Base-by-base conservation (phyloP, 1,140 invertebrate species). In the Ips typographus region DNA sequence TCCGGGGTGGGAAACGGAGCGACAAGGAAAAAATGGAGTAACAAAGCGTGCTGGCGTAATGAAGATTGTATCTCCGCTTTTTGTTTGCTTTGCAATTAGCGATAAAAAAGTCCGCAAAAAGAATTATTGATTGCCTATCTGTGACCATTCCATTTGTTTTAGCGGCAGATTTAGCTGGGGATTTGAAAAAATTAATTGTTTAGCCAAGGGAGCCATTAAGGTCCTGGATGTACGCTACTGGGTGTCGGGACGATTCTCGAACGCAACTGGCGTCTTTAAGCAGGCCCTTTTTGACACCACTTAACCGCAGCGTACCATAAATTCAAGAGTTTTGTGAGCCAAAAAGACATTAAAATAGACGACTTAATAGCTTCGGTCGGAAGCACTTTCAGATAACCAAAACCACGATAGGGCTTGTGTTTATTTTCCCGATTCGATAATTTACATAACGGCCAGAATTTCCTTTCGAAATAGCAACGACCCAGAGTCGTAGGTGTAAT, bases 321-420 rank as follows among this genome's bases (percentile, higher is more conserved):
- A 64, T 64, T 53, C 53, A 22, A 36, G 62, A 52, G 51, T 53
- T 47, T 53, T 47, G 49, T 53, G 62, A 38, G 62, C 36, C 62
- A 53, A 36, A 41, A 38, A 38, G 47, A 38, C n/a, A 55, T 55
- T 64, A 49, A 64, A 64, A 64, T 64, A 53, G 49, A 64, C 37
- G 62, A 53, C 62, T 53, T 64, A 64, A 64, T 64, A 64, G 43
- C 47, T 22, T 53, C 62, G 37, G 47, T 64, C 62, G 62, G 62
- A 64, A 49, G 37, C 62, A 39, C 47, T 53, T 49, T 53, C 40
- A 64, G 47, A 49, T 64, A 49, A 44, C n/a, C 6, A 7, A 8
- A 44, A 42, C 44, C 43, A 44, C 41, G 8, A 49, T 22, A 62
- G 40, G 22, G 22, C 39, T 22, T 49, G 44, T 49, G 44, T 49